A percentile compares a stretch with the other conserved stretches of the same genome.
Conservation (phyloP, 2,888 invertebrate species). For the Dendrolimus pini region DNA sequence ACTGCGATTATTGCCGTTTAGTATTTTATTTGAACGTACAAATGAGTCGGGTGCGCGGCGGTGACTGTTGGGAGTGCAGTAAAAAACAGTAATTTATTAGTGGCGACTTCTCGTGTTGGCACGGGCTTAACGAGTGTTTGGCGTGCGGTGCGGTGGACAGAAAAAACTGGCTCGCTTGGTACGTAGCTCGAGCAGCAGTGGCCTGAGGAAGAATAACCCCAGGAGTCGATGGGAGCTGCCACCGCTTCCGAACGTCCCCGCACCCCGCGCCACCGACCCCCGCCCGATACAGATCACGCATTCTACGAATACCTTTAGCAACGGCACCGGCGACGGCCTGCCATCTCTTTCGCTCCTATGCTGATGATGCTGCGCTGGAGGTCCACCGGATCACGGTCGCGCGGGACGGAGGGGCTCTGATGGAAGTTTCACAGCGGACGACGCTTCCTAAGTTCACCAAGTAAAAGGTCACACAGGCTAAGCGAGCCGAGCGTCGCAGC, state of each 20-base stretch:
- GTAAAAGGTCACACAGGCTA: conserved; percentile 71
- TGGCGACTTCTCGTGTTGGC: conserved; percentile 80
- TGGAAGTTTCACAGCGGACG: conserved; percentile 69
- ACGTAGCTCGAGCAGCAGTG: conserved; percentile 75
- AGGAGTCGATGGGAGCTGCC: conserved; percentile 77
- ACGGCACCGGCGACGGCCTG: conserved; percentile 59
- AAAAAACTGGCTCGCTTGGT: conserved; percentile 78
- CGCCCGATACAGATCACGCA: conserved; percentile 76
- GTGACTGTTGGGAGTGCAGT: conserved; percentile 73
- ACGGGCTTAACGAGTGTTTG: conserved; percentile 78
- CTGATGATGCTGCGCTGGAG: conserved; percentile 48
- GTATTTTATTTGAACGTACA: conserved; percentile 72
- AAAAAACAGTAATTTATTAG: conserved; percentile 78
- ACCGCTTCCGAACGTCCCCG: conserved; percentile 73
- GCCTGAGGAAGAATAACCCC: conserved; percentile 78
- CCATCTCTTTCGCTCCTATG: conserved; percentile 66
- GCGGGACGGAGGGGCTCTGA: conserved; percentile 66
- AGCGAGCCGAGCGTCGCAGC: conserved; percentile 68
- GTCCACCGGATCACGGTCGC: conserved; percentile 40
- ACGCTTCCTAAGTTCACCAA: conserved; percentile 76
- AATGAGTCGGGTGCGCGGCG: conserved; percentile 70
- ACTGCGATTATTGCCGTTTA: conserved; percentile 66
- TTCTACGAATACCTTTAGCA: conserved; percentile 73
- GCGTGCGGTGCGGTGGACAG: conserved; percentile 78
- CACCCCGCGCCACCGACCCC: conserved; percentile 56